Conservation (phyloP, 2,888 invertebrate genomes). For the Hipparchia semele region DNA sequence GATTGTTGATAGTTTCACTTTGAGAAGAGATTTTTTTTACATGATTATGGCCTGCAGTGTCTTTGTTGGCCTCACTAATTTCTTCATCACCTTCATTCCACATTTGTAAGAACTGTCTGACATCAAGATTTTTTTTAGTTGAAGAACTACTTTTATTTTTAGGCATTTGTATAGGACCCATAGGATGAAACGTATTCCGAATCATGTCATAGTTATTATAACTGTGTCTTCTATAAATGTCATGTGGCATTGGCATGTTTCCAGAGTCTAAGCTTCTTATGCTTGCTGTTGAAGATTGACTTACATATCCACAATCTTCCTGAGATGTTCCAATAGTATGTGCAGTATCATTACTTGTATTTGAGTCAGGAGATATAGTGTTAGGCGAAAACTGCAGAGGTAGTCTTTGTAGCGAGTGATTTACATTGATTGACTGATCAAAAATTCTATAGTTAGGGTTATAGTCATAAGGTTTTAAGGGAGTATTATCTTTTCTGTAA, state of each 20-base stretch:
- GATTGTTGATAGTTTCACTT: constrained; percentile 54
- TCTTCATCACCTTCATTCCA: constrained; percentile 82
- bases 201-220: constrained; percentile 57
- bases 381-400: constrained; percentile 72
- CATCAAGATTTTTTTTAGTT: constrained; percentile 67
- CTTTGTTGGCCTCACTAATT: constrained; percentile 58
- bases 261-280: constrained; percentile 69
- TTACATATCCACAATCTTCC: constrained; percentile 79
- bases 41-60: constrained; percentile 49
- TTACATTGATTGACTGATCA: constrained; percentile 59
- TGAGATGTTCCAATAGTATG: constrained; percentile 62
- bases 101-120: constrained; percentile 77
- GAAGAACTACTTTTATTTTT: constrained; percentile 50
- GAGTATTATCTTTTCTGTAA: constrained; percentile 64
- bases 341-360: constrained; percentile 67
- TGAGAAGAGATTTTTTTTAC: constrained; percentile 48
- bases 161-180: constrained; percentile 38
- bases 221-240: constrained; percentile 63
- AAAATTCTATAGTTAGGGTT: constrained; percentile 61
- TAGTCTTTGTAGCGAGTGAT: constrained; percentile 60
- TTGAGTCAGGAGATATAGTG: constrained; percentile 75
- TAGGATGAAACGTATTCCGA: constrained; percentile 46
- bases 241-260: constrained; percentile 58
- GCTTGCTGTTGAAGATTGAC: constrained; percentile 75
- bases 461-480: constrained; percentile 65